These are phyloP conservation scores for Parthenolecanium corni DNA, from an alignment of 2,888 invertebrate species.

Conservation along the genomic window DNA sequence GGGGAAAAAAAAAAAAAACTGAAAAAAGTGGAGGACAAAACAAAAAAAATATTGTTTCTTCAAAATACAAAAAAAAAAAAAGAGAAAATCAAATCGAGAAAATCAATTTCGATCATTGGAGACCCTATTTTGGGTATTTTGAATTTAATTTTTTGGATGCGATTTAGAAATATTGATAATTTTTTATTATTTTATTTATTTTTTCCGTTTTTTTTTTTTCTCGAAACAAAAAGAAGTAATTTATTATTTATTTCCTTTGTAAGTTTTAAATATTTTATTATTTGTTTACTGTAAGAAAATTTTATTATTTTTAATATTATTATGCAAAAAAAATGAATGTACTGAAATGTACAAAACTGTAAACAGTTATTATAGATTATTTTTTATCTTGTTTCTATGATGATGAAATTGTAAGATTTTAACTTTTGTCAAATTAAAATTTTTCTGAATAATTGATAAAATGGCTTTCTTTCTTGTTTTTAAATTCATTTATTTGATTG, in stretches of 20 bases:
- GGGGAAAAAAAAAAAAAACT: neutral
- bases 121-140: neutral
- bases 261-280: constrained; percentile 24
- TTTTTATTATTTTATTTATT: neutral
- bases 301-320: constrained; percentile 16
- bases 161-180: too few relatives aligned
- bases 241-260: constrained; percentile 23
- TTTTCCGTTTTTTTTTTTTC: neutral
- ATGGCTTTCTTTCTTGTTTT: neutral
- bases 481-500: too few relatives aligned
- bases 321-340: constrained; percentile 12
- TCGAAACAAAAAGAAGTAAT: constrained; percentile 14
- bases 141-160: too few relatives aligned
- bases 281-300: constrained; percentile 8
- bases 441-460: neutral
- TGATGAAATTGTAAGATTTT: constrained; percentile 19
- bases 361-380: constrained; percentile 23
- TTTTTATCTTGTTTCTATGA: constrained; percentile 25
- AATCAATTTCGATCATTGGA: too few relatives aligned
- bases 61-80: neutral
- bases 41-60: neutral
- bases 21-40: neutral
- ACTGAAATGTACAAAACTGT: constrained; percentile 27
- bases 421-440: constrained; percentile 23
- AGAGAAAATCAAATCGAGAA: neutral